Evolutionary conservation across 2,113 vertebrate species (phyloP), one percentile per base, ranked within the genome.

Genomic region (Ursus arctos): DNA sequence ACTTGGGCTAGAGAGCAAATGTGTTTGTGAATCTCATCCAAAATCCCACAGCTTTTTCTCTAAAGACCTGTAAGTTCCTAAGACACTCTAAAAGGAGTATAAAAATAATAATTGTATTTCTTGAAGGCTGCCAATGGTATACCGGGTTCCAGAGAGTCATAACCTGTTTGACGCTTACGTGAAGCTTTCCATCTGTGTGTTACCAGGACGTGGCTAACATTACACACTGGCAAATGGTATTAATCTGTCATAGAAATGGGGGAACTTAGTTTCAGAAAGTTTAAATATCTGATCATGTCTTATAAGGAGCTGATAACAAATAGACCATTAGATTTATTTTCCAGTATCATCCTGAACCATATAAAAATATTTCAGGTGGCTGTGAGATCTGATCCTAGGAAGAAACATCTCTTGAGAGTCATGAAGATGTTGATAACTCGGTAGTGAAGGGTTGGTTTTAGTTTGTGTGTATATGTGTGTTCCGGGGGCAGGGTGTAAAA

Each of bases 31-130:
- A 59, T 95, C 94, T 92, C 57, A 72, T 95, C 92, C 63, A 94
- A 84, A 96, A 92, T 89, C 89, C 36, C 89, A 74, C 67, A 63
- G 51, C 33, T 18, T 93, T 92, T 89, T 76, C 87, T 95, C 92
- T 81, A 59, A 97, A 93, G 97, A 95, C 80, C n/a, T 94, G 4
- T 84, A 97, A 94, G 65, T 96, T 97, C 90, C 81, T 80, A 88
- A 91, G 96, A 92, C 1, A 13, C 55, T 97, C 83, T 95, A 81
- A 94, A 94, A 97, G 77, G 95, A 94, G 89, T 74, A 83, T 97
- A 95, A 97, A 97, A 97, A 93, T 95, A 96, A 79, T 96, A 47
- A 96, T 82, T 92, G 80, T 94, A 89, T 67, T 97, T 97, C 92
- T 90, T 82, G 83, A 77, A 40, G 80, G 43, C 92, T 98, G 92